Conservation (phyloP, 1,140 invertebrate species). For the Drosophila oshimai region DNA sequence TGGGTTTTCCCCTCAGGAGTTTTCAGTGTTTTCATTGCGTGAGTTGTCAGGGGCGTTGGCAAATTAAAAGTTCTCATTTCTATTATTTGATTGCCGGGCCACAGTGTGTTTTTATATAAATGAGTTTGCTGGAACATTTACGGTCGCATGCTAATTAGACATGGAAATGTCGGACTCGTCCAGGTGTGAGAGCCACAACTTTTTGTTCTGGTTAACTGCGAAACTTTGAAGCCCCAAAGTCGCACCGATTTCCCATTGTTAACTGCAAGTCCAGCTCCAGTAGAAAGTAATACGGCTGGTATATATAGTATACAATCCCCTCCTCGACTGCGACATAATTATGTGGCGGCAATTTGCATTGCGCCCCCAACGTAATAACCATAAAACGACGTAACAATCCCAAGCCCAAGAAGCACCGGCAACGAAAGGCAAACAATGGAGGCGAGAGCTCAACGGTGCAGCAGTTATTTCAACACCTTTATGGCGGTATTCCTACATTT, state of each 20-base stretch:
- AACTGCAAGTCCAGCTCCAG: conserved; percentile 12
- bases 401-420: conserved; percentile 24
- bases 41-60: conserved; percentile 44
- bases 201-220: conserved; percentile 22
- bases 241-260: conserved; percentile 2
- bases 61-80: conserved; percentile 68
- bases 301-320: conserved; percentile 24
- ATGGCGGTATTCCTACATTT: conserved; percentile 61
- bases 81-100: conserved; percentile 50
- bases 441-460: conserved; percentile 26
- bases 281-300: conserved; percentile 6
- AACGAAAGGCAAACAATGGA: conserved; percentile 26
- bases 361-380: conserved; percentile 62
- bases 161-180: conserved; percentile 51
- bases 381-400: conserved; percentile 74
- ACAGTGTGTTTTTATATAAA: conserved; percentile 60
- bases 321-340: conserved; percentile 66
- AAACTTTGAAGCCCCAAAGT: conserved; percentile 19
- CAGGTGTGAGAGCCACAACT: conserved; percentile 37
- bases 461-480: conserved; percentile 80
- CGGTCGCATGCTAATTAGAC: conserved; percentile 66
- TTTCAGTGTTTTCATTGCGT: conserved; percentile 40
- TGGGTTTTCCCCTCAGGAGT: neutral
- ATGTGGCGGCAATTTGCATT: conserved; percentile 76
- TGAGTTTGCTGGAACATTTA: conserved; percentile 45